Conservation (phyloP, 2,797 vertebrate species). For the Thamnophis elegans region DNA sequence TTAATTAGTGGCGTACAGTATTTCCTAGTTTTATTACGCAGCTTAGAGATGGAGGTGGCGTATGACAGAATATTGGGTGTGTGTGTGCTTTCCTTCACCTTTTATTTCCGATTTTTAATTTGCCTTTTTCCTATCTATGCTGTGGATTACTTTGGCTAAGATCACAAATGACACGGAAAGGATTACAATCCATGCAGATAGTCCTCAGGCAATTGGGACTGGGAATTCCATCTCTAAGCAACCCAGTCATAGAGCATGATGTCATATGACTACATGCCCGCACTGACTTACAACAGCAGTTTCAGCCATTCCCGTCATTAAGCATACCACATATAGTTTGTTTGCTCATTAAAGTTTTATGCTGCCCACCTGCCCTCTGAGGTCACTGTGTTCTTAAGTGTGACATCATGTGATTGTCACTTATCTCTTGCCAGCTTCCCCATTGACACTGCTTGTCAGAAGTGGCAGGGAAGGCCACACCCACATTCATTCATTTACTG, state of each 20-base stretch:
- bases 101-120: neutral
- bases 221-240: neutral
- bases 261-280: neutral
- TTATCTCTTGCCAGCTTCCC: neutral
- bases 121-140: neutral
- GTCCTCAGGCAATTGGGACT: neutral
- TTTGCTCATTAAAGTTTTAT: neutral
- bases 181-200: neutral
- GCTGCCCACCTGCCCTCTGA: neutral
- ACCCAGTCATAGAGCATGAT: neutral
- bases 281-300: neutral
- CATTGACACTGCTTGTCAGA: neutral
- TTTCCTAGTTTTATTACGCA: neutral
- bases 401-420: neutral
- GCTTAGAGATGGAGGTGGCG: neutral
- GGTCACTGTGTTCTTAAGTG: neutral
- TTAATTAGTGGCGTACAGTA: neutral
- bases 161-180: neutral
- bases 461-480: neutral
- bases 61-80: no score
- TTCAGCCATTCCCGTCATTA: neutral
- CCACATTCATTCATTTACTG: neutral
- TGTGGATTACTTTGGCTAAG: neutral
- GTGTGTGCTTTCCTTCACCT: neutral
- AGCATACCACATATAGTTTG: neutral